These are phyloP conservation scores for Bombus soroeensis DNA, from an alignment of 1,140 invertebrate genomes.

Conservation along the genomic window DNA sequence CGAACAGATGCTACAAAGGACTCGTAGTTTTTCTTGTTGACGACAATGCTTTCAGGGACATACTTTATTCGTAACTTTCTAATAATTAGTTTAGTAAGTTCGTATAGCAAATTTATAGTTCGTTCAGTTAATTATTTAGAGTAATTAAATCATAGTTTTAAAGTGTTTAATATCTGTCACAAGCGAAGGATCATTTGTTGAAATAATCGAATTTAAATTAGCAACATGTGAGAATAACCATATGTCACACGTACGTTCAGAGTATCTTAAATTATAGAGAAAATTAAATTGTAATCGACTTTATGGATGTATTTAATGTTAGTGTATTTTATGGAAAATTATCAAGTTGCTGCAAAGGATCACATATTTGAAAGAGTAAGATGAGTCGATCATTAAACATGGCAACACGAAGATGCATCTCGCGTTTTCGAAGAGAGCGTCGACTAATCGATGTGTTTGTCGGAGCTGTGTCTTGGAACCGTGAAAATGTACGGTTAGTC, in stretches of 20 bases:
- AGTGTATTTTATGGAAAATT: neutral
- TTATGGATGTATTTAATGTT: neutral
- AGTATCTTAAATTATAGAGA: neutral
- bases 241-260: neutral
- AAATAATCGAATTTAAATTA: neutral
- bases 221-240: neutral
- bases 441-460: conserved; percentile 10
- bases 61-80: neutral
- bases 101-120: too few relatives aligned
- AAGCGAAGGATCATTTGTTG: too few relatives aligned
- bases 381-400: neutral
- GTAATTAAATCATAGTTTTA: too few relatives aligned
- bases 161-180: accelerated
- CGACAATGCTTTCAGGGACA: neutral
- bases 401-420: too few relatives aligned
- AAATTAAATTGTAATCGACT: neutral
- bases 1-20: neutral
- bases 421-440: neutral
- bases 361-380: neutral
- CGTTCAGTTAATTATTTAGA: too few relatives aligned
- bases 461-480: neutral
- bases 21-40: neutral
- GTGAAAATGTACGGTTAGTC: conserved; percentile 13
- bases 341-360: neutral
- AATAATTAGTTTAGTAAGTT: too few relatives aligned